Evolutionary conservation across 1,140 invertebrate genomes (phyloP).

Genomic region (Glossosoma conforme): DNA sequence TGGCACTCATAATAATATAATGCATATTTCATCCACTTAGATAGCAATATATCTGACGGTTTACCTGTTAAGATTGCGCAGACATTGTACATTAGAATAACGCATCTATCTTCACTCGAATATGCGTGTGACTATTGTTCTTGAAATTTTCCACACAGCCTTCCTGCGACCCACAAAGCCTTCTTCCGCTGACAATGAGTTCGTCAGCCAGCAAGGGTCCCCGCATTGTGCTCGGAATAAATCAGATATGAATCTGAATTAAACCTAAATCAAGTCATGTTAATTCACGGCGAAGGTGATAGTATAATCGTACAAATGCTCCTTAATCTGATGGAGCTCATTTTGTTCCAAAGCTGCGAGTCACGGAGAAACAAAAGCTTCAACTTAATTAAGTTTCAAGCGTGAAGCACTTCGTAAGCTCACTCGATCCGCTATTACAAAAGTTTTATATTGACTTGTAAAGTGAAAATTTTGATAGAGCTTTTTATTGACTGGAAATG

Average conservation of each 20-base stretch:
- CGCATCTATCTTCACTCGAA: too few relatives aligned
- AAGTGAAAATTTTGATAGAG: too few relatives aligned
- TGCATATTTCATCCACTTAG: too few relatives aligned
- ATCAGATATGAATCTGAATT: conserved; percentile 28
- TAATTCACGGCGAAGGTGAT: conserved; percentile 26
- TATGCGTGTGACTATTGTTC: conserved; percentile 8
- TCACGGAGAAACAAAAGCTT: conserved; percentile 7
- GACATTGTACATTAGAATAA: too few relatives aligned
- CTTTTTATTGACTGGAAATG: too few relatives aligned
- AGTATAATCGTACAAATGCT: conserved; percentile 18
- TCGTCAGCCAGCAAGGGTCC: conserved; percentile 18
- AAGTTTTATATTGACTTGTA: too few relatives aligned
- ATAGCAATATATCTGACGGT: too few relatives aligned
- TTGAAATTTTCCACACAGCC: conserved; percentile 5
- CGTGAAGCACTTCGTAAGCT: conserved; percentile 13
- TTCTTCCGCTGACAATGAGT: conserved; percentile 23
- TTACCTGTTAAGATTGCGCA: too few relatives aligned
- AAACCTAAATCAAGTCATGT: conserved; percentile 23
- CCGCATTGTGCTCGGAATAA: conserved; percentile 19
- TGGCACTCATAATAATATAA: too few relatives aligned
- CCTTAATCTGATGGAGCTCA: conserved; percentile 18
- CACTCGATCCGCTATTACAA: too few relatives aligned
- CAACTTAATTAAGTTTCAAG: conserved; percentile 16
- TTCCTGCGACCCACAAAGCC: conserved; percentile 1
- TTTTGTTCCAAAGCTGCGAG: conserved; percentile 3